Evolutionary conservation across 2,797 vertebrate genomes (phyloP), one percentile per base, ranked within the genome.

Genomic region (Rhadinocentrus ornatus): DNA sequence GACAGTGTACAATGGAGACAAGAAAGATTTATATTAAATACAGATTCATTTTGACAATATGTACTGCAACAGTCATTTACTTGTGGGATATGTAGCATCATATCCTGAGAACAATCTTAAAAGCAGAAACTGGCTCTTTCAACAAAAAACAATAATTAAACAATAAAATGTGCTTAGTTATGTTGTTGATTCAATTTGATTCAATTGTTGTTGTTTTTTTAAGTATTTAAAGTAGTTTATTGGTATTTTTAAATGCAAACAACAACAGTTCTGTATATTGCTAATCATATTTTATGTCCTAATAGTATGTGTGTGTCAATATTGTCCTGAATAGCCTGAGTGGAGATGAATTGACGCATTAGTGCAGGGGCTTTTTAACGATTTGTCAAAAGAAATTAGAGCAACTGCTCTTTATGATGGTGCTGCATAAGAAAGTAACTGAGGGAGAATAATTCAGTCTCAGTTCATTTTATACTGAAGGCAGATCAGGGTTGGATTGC

Each of bases 331-430:
- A 89, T 69, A 87, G 83, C 70, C 76, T 57, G 80, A 85, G 78
- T 80, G 58, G 74, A 88, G 82, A 89, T 87, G 75, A 90, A 86
- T 85, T 84, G 89, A 88, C 83, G 85, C 88, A 85, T 83, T 89
- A 89, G 92, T 86, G 86, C 77, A 83, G 66, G 69, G 73, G 72
- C 82, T 81, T 84, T 93, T 90, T 89, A 92, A 90, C 85, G 77
- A 84, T 93, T 93, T 94, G 89, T 93, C 86, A 93, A 90, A 92
- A 86, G 83, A 91, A 93, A 93, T 93, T 93, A 92, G 84, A 92
- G 86, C 75, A 57, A 80, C 66, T 79, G 85, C 75, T 89, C 83
- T 91, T 91, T 80, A 91, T 78, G 82, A 91, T 66, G 69, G 78
- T 75, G 68, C 82, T 82, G 85, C 81, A 82, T 82, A 85, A 82